These are phyloP conservation scores for Tuta absoluta DNA, from an alignment of 2,888 invertebrate genomes.

Conservation along the genomic window DNA sequence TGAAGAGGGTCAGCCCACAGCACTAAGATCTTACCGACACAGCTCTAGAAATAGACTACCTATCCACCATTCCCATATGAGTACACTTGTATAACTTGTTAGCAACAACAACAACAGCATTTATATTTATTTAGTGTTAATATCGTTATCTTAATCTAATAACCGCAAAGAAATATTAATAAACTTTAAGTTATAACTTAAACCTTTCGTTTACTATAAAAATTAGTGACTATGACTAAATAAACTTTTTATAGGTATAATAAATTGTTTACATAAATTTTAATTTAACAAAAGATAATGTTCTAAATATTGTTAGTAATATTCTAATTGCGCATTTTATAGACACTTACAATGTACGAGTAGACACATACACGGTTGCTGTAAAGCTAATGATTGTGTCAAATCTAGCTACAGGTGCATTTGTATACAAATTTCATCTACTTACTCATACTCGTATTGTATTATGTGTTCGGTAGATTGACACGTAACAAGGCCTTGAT, in stretches of 20 bases:
- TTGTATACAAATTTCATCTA: constrained; percentile 36
- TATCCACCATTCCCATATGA: constrained; percentile 60
- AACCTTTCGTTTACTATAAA: constrained; percentile 30
- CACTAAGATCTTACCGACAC: constrained; percentile 46
- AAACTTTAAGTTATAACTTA: constrained; percentile 40
- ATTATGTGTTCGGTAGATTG: constrained; percentile 34
- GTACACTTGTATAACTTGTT: constrained; percentile 75
- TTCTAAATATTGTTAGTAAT: constrained; percentile 36
- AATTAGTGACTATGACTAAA: constrained; percentile 31
- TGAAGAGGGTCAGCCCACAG: background rate
- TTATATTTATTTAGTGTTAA: constrained; percentile 71
- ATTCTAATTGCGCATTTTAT: constrained; percentile 62
- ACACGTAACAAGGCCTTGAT: constrained; percentile 42
- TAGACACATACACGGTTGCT: constrained; percentile 46
- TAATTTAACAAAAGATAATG: constrained; percentile 32
- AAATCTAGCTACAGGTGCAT: constrained; percentile 66
- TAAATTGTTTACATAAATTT: constrained; percentile 34
- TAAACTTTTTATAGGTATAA: constrained; percentile 31
- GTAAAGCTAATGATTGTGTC: constrained; percentile 59
- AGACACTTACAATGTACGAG: constrained; percentile 47
- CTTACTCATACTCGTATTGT: constrained; percentile 32
- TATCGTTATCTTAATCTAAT: constrained; percentile 61
- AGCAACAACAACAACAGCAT: constrained; percentile 81
- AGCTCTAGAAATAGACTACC: constrained; percentile 45
- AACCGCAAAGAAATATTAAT: constrained; percentile 54